Base-by-base conservation (phyloP, 2,888 invertebrate species). In the Tipula unca region DNA sequence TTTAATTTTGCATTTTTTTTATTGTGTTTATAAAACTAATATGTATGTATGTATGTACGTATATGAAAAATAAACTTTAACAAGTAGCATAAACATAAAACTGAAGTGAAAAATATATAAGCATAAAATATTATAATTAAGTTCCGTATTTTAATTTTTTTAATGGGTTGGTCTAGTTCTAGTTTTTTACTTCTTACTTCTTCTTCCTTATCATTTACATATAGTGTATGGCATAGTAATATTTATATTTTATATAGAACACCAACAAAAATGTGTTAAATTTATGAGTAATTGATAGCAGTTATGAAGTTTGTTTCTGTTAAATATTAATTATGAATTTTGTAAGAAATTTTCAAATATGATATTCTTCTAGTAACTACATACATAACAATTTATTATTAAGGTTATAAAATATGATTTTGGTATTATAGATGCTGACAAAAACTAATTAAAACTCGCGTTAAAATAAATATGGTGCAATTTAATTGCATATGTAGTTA, bases 61-160 rank as follows among this genome's bases (percentile, higher is more conserved):
- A n/a, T n/a, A n/a, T n/a, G 48, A 3, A n/a, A 48, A 14, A 69
- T 69, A 69, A 69, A 69, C 25, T 69, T 69, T 69, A 69, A 1
- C 69, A 69, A 69, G 69, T 69, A 69, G 69, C 69, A 69, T 69
- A 69, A 69, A 69, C 69, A 69, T 69, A 69, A 69, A 69, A 69
- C 69, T 69, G 69, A 69, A 69, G 20, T 25, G 25, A 25, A 69
- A 69, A 69, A 48, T 17, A 69, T 69, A 69, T 69, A 69, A 69
- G 25, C 69, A 69, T 69, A 69, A 69, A 69, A 69, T 69, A 69
- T 69, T 69, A 69, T 69, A 69, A 69, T 69, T 69, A 69, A 69
- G 69, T 69, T 69, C 69, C 25, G 69, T 69, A 69, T 69, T 69
- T 69, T 69, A 69, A 69, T 69, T 69, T 69, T 69, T 69, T 69